Evolutionary conservation across 2,797 vertebrate species (phyloP).

Genomic region (Tenualosa thibaudeaui): DNA sequence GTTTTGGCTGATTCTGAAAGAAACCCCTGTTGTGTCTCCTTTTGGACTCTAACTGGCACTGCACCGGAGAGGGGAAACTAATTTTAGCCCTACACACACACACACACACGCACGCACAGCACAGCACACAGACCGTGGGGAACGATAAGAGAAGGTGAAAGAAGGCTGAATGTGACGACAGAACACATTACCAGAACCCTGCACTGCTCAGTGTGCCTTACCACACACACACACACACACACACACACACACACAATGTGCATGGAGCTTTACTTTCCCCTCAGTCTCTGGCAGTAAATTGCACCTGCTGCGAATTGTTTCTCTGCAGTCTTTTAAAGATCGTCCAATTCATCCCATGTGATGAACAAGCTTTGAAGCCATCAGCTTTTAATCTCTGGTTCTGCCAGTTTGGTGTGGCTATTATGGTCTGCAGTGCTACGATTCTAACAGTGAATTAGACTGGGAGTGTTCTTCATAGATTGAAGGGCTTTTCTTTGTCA

Average conservation of each 20-base stretch:
- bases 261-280: background rate
- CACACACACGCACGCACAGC: background rate
- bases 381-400: background rate
- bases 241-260: background rate
- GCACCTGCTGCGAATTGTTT: conserved; percentile 29
- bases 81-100: conserved; percentile 45
- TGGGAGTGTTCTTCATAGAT: background rate
- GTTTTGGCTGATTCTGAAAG: conserved; percentile 39
- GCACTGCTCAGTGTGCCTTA: conserved; percentile 20
- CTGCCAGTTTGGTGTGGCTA: background rate
- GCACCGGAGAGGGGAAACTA: conserved; percentile 44
- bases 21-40: conserved; percentile 33
- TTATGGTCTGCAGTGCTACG: background rate
- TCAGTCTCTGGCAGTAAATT: conserved; percentile 21
- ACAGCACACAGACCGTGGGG: background rate
- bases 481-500: background rate
- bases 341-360: background rate
- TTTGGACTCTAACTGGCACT: conserved; percentile 26
- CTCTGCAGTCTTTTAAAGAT: conserved; percentile 20
- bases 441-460: background rate
- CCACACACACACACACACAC: conserved; percentile 25
- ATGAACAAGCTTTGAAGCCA: background rate
- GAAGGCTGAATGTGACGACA: conserved; percentile 43
- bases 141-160: conserved; percentile 46
- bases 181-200: conserved; percentile 45